phyloP scores from a whole-genome alignment of 2,888 invertebrate species.

The Epistrophe grossulariae region DNA sequence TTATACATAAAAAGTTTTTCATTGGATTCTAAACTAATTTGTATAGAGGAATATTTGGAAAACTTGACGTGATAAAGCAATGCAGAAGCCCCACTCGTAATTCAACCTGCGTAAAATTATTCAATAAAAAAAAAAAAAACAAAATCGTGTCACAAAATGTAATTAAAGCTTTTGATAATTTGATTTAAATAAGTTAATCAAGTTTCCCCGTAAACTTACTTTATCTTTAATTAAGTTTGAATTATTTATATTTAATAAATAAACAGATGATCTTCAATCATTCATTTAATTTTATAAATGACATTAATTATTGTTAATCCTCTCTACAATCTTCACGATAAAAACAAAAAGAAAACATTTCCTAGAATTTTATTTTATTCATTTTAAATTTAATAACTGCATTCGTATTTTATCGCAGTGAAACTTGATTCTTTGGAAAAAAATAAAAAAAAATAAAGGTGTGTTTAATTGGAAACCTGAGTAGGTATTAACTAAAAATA shows the following conservation, averaged over 20 bases:
- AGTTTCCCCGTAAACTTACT: too few species aligned
- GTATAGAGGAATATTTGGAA: too few species aligned
- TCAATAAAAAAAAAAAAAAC: too few species aligned
- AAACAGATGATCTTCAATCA: not conserved
- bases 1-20: too few species aligned
- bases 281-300: not conserved
- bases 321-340: not conserved
- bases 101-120: too few species aligned
- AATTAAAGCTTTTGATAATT: not conserved
- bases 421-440: constrained; percentile 1
- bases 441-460: not conserved
- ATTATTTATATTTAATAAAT: not conserved
- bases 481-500: not conserved
- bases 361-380: not conserved
- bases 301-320: constrained; percentile 10
- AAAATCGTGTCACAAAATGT: too few species aligned
- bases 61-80: too few species aligned
- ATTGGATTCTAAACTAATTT: too few species aligned
- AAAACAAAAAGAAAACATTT: not conserved
- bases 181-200: too few species aligned
- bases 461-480: not conserved
- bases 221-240: too few species aligned
- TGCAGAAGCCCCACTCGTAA: too few species aligned
- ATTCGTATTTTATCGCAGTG: not conserved
- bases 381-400: not conserved